Conservation (phyloP, 2,888 invertebrate species). For the Yponomeuta malinellus region DNA sequence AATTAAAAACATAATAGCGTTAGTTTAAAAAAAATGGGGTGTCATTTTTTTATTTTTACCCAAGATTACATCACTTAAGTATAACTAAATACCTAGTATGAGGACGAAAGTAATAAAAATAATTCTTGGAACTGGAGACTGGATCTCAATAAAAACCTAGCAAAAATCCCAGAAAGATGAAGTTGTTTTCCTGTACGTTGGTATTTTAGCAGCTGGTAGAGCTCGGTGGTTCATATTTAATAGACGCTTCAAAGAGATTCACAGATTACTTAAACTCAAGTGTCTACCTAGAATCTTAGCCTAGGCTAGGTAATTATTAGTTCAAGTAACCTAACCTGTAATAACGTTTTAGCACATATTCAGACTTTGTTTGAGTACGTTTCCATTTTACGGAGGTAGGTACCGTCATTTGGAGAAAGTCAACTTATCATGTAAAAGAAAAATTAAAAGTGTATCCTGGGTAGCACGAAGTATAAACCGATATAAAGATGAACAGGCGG, state of each 20-base stretch:
- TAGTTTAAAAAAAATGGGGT: too few relatives aligned
- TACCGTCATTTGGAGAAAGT: too few relatives aligned
- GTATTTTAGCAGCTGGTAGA: neutral
- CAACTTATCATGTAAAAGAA: too few relatives aligned
- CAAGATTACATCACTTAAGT: too few relatives aligned
- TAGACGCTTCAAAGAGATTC: slow-evolving; percentile 5
- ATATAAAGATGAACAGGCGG: too few relatives aligned
- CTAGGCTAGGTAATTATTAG: neutral
- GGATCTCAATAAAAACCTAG: neutral
- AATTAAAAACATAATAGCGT: too few relatives aligned
- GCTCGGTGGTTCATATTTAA: neutral
- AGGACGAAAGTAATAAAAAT: too few relatives aligned
- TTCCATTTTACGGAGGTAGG: neutral
- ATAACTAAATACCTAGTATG: too few relatives aligned
- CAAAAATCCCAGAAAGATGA: neutral
- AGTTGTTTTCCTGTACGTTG: neutral
- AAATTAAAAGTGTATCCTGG: too few relatives aligned
- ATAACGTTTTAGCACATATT: neutral
- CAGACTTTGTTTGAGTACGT: neutral
- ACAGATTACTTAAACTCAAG: neutral
- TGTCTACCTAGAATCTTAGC: neutral
- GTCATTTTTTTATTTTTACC: too few relatives aligned
- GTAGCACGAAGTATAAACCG: too few relatives aligned
- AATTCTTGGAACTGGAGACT: too few relatives aligned
- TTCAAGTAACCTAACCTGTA: neutral